Evolutionary conservation across 1,140 invertebrate genomes (phyloP).

Genomic region (Drosophila tristis): DNA sequence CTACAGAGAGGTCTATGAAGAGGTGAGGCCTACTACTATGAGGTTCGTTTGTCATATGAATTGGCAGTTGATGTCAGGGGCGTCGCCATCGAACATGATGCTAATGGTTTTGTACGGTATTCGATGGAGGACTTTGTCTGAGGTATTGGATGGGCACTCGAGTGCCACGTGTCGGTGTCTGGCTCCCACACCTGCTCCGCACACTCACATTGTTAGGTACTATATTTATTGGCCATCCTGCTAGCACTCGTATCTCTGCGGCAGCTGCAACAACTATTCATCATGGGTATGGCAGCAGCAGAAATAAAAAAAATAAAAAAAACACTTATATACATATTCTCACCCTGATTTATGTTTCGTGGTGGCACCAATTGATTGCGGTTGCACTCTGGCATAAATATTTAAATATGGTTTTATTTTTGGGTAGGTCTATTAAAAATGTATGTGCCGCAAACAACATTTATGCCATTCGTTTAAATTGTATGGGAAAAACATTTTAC

Average conservation of each 20-base stretch:
- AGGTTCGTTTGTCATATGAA: constrained; percentile 52
- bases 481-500: neutral
- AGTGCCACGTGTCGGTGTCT: constrained; percentile 68
- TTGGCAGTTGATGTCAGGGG: constrained; percentile 54
- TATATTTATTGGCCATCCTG: constrained; percentile 27
- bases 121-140: neutral
- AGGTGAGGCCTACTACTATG: neutral
- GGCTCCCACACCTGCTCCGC: constrained; percentile 35
- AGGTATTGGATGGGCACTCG: neutral
- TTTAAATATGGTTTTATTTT: constrained; percentile 32
- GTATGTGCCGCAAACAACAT: constrained; percentile 10
- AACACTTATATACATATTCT: constrained; percentile 20
- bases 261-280: constrained; percentile 55
- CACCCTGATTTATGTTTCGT: constrained; percentile 60
- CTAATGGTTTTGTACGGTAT: neutral
- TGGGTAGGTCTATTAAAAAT: constrained; percentile 26
- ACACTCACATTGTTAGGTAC: constrained; percentile 31
- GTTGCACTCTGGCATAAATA: constrained; percentile 51
- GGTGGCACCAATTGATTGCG: constrained; percentile 57
- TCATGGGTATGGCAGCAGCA: constrained; percentile 45
- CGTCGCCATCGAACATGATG: constrained; percentile 35
- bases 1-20: neutral
- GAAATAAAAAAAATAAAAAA: neutral
- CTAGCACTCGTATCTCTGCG: constrained; percentile 16
- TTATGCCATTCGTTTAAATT: constrained; percentile 28